Evolutionary conservation across 1,140 invertebrate genomes (phyloP), one percentile per base, ranked within the genome.

Genomic region (Propsilocerus akamusi): DNA sequence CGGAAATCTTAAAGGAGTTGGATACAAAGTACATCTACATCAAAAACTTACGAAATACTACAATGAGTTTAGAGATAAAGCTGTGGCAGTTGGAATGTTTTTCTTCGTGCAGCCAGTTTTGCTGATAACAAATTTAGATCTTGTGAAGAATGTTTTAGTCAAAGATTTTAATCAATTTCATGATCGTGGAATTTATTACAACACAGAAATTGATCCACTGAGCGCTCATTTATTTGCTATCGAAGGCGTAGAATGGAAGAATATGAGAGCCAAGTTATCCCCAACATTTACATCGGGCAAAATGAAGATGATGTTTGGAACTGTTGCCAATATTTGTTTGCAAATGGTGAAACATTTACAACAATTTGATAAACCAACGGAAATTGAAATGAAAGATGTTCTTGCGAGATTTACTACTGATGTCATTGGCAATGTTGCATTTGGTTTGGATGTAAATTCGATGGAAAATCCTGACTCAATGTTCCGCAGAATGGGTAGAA

Each of bases 121-220:
- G 30, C 57, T 59, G n/a, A 52, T 68, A 28, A 63, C 70, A 17
- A 71, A 72, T 53, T 62, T 63, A 5, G 72, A 75, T 26, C 55
- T 77, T 26, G 70, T 75, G 4, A 72, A 75, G 37, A 62, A 65
- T 26, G 67, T 80, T 6, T 57, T 78, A 41, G 67, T 77, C 10
- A 75, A 72, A 57, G 73, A 80, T 58, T 77, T 74, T 53, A 62
- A 67, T 46, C 63, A 72, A 57, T 77, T 76, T 52, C 65, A 70
- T 53, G 70, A 74, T 26, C 68, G 73, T 20, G 68, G 72, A 1
- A 61, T 71, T 48, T 73, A 69, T 52, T 64, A 66, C 26, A 70
- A 74, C 25, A 67, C 69, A 28, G 57, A 62, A 41, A 58, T 57
- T 2, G 69, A 72, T 52, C 68, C 67, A 3, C 53, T 72, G 8